Conservation (phyloP, 2,797 vertebrate species). For the Sebastes oblongus region DNA sequence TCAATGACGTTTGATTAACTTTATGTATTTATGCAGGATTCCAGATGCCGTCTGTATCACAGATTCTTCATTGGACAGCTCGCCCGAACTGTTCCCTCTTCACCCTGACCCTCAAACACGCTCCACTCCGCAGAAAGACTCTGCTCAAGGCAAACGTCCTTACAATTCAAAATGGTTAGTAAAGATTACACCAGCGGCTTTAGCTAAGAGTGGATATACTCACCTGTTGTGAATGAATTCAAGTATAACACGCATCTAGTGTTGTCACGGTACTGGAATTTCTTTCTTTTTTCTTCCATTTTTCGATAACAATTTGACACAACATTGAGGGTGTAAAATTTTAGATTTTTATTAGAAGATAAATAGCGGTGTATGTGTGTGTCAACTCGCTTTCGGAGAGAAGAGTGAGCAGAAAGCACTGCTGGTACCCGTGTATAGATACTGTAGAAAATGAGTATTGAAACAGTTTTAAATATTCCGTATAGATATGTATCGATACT, state of each 20-base stretch:
- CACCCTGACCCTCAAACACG: constrained; percentile 18
- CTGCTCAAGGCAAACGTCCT: not conserved
- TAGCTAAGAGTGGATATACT: not conserved
- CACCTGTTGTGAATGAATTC: not conserved
- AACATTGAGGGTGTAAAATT: no score
- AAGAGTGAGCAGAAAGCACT: rapidly evolving
- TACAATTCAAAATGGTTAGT: constrained; percentile 51
- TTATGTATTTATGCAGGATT: constrained; percentile 11
- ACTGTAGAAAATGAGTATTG: no score
- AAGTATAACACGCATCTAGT: not conserved
- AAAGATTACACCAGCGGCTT: not conserved
- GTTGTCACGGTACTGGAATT: no score
- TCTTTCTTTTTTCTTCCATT: no score
- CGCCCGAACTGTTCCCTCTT: not conserved
- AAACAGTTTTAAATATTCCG: no score
- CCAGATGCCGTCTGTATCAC: not conserved
- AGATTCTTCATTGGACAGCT: constrained; percentile 46
- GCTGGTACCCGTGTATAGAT: rapidly evolving
- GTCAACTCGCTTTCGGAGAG: no score
- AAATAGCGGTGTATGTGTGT: no score
- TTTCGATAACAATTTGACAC: no score
- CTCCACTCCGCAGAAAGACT: constrained; percentile 64
- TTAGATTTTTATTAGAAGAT: no score
- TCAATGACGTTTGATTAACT: not conserved
- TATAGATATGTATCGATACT: no score